Conservation (phyloP, 35 echinoderm and acorn worm genomes). For the Nesometra sesokonis region DNA sequence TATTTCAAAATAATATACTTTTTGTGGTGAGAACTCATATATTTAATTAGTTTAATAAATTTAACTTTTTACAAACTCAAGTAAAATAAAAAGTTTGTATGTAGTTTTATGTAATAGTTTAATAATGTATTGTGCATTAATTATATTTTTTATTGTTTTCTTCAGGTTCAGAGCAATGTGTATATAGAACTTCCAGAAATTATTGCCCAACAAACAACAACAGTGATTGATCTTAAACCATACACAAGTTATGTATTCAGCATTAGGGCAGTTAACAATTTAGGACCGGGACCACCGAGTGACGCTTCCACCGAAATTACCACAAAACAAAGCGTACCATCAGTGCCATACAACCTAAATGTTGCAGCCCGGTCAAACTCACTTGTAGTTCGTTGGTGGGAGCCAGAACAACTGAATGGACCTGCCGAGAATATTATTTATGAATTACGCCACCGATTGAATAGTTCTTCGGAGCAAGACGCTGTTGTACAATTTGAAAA, state of each 20-base stretch:
- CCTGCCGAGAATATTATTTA: background rate
- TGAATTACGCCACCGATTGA: background rate
- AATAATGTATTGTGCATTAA: background rate
- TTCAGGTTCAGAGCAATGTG: background rate
- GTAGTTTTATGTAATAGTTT: too few species aligned
- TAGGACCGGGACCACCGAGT: background rate
- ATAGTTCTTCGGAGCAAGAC: background rate
- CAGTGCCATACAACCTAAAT: background rate
- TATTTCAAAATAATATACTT: too few species aligned
- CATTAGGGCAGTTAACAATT: background rate
- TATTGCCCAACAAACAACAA: background rate
- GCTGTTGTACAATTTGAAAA: conserved; percentile 2
- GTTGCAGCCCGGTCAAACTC: background rate
- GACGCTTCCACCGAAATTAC: background rate
- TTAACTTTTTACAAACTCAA: too few species aligned
- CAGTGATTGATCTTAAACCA: background rate
- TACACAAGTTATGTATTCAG: background rate
- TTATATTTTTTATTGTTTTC: background rate
- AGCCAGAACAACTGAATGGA: background rate
- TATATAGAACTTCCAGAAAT: background rate
- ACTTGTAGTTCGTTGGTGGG: background rate
- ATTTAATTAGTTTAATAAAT: too few species aligned
- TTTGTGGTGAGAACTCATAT: too few species aligned
- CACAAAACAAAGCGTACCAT: background rate
- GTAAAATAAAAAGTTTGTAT: too few species aligned